Evolutionary conservation across 2,888 invertebrate genomes (phyloP).

Genomic region (Sarcophaga subvicina): DNA sequence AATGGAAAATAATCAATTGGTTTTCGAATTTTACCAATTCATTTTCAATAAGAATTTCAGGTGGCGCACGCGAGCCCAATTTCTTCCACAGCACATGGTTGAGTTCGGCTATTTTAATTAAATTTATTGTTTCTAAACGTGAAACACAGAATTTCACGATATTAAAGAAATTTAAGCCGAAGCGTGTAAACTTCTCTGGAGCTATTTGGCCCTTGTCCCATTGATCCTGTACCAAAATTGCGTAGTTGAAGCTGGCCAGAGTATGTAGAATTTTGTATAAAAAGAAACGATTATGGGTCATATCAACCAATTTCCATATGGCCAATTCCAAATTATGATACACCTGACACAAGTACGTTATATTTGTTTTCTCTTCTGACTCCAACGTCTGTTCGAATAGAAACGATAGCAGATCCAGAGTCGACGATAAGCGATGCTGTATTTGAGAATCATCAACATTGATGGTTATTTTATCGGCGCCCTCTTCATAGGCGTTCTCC

Average conservation of each 20-base stretch:
- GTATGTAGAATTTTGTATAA: slow-evolving; percentile 76
- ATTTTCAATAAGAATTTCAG: slow-evolving; percentile 79
- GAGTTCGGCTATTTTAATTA: slow-evolving; percentile 80
- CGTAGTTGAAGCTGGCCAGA: slow-evolving; percentile 77
- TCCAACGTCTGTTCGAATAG: slow-evolving; percentile 83
- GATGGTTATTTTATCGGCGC: slow-evolving; percentile 73
- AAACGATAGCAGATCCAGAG: slow-evolving; percentile 83
- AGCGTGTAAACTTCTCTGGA: slow-evolving; percentile 76
- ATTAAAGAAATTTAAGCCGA: slow-evolving; percentile 80
- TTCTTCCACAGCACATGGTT: slow-evolving; percentile 82
- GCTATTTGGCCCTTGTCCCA: slow-evolving; percentile 73
- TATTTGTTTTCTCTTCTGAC: slow-evolving; percentile 80
- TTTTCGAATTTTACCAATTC: slow-evolving; percentile 83
- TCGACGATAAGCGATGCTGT: slow-evolving; percentile 83
- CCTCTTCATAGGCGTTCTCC: slow-evolving; percentile 83
- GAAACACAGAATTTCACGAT: slow-evolving; percentile 80
- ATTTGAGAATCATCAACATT: slow-evolving; percentile 83
- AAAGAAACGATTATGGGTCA: slow-evolving; percentile 79
- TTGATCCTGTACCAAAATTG: slow-evolving; percentile 78
- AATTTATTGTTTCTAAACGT: slow-evolving; percentile 76
- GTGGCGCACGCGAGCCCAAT: slow-evolving; percentile 77
- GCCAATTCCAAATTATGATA: slow-evolving; percentile 77
- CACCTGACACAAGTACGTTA: slow-evolving; percentile 78
- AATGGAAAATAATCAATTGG: slow-evolving; percentile 85
- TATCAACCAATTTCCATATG: slow-evolving; percentile 79